These are phyloP conservation scores for Tylochromis polylepis DNA, from an alignment of 2,113 vertebrate genomes.

Conservation along the genomic window DNA sequence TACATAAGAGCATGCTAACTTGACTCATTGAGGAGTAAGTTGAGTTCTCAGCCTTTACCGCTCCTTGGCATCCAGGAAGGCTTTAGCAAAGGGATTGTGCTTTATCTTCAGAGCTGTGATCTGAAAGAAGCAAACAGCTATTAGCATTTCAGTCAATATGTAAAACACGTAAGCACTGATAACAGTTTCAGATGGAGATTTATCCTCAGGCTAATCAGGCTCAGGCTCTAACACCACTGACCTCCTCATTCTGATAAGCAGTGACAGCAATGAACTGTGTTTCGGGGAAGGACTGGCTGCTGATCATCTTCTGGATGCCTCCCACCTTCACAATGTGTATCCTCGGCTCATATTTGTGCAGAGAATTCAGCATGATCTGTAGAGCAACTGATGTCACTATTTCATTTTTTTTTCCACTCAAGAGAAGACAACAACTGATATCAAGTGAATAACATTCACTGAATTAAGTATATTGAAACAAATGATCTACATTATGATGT, in stretches of 20 bases:
- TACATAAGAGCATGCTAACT: accelerated
- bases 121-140: slow-evolving; percentile 24
- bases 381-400: neutral
- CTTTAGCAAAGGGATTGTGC: slow-evolving; percentile 81
- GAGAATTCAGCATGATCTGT: slow-evolving; percentile 81
- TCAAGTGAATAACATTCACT: neutral
- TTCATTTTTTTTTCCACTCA: neutral
- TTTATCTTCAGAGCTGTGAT: slow-evolving; percentile 80
- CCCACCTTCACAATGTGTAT: slow-evolving; percentile 81
- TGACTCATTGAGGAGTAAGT: neutral
- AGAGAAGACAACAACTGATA: neutral
- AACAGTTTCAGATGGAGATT: neutral
- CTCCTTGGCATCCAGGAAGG: slow-evolving; percentile 79
- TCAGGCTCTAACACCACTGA: slow-evolving; percentile 9
- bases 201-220: neutral
- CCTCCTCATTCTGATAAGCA: slow-evolving; percentile 80
- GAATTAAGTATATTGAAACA: neutral
- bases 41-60: slow-evolving; percentile 40
- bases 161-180: neutral
- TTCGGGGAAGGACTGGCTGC: slow-evolving; percentile 78
- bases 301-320: slow-evolving; percentile 80
- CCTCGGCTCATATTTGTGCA: slow-evolving; percentile 80
- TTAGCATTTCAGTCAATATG: neutral
- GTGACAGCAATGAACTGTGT: slow-evolving; percentile 81
- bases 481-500: neutral